Percentiles rank a stretch among this genome's conserved stretches.
These are phyloP conservation scores for Tenodera sinensis DNA, from an alignment of 2,888 invertebrate genomes.

Conservation along the genomic window DNA sequence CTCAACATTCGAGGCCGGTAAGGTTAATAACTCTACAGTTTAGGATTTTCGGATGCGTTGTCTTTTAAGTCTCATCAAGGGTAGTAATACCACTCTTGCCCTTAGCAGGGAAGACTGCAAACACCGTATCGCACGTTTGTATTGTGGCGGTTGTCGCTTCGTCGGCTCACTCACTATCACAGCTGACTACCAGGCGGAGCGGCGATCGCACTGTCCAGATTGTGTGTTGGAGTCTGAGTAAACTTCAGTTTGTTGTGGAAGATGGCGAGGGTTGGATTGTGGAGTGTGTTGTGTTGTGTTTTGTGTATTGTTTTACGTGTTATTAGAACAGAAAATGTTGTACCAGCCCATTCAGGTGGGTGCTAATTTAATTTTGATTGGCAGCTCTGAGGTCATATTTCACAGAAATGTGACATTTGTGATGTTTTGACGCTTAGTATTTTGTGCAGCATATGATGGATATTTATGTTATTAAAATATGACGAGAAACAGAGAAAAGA, in stretches of 20 bases:
- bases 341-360: constrained; percentile 28
- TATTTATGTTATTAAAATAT: neutral
- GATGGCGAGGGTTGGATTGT: constrained; percentile 31
- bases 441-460: neutral
- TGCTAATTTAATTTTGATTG: neutral
- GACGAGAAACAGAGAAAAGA: neutral
- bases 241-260: constrained; percentile 32
- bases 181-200: neutral
- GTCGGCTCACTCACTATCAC: neutral
- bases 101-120: neutral
- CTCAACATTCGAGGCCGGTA: too few species aligned
- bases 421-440: neutral
- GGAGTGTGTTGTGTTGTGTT: constrained; percentile 32
- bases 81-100: too few species aligned
- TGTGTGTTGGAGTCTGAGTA: neutral
- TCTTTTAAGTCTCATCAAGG: too few species aligned
- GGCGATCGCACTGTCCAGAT: neutral
- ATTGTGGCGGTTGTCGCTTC: neutral
- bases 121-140: neutral
- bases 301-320: constrained; percentile 33
- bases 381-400: neutral
- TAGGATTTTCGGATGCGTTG: too few species aligned
- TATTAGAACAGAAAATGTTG: constrained; percentile 31
- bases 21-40: too few species aligned
- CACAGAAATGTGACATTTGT: neutral